Conservation (phyloP, 2,797 vertebrate genomes). For the Buceros bicornis region DNA sequence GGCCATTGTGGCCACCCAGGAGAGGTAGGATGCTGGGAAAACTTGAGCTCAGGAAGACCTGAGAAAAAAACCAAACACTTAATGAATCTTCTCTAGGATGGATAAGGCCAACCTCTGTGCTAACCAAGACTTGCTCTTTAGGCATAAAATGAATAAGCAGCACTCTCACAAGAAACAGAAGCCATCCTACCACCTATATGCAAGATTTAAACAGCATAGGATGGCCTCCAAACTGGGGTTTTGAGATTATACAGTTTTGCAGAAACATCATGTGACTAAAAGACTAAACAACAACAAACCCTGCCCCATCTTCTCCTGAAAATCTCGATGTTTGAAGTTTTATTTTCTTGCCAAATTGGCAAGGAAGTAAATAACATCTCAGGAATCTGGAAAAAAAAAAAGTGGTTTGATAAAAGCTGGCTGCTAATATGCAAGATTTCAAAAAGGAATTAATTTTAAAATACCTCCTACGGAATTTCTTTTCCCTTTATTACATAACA, state of each 20-base stretch:
- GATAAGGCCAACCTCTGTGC: background rate
- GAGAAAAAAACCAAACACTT: background rate
- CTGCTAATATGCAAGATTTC: background rate
- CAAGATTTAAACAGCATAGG: background rate
- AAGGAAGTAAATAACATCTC: background rate
- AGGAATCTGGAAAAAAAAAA: background rate
- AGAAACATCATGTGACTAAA: background rate
- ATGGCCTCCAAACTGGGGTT: background rate
- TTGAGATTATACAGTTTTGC: background rate
- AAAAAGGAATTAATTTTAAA: background rate
- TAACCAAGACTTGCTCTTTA: background rate
- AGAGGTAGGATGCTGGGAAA: background rate
- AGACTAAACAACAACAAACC: background rate
- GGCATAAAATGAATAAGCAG: background rate
- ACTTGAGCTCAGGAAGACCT: background rate
- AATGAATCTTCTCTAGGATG: background rate
- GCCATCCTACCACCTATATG: rapidly evolving
- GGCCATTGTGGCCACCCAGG: background rate
- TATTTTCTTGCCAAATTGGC: background rate
- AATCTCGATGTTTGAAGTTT: background rate
- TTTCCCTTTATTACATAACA: background rate
- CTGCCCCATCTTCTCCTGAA: background rate
- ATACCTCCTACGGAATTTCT: background rate
- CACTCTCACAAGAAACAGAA: background rate
- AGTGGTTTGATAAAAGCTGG: background rate